Conservation (phyloP, 2,797 vertebrate species). For the Acanthurus tractus region DNA sequence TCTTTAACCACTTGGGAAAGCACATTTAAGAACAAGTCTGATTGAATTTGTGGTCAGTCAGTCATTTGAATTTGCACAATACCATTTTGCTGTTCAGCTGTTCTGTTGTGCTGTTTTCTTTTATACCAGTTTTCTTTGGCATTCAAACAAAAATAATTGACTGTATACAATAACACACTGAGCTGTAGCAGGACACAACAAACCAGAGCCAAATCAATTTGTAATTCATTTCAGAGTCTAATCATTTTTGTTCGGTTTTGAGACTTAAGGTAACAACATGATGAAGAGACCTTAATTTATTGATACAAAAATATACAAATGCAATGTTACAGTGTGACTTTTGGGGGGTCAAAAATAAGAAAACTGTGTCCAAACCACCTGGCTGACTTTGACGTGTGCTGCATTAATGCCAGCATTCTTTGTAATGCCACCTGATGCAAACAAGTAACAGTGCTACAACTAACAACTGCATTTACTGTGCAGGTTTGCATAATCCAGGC, state of each 20-base stretch:
- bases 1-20: neutral
- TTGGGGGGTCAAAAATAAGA: neutral
- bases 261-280: conserved; percentile 11
- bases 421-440: neutral
- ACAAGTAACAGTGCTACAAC: neutral
- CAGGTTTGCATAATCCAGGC: neutral
- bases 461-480: neutral
- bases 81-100: too few relatives aligned
- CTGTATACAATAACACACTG: neutral
- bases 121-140: neutral
- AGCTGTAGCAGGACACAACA: neutral
- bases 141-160: neutral
- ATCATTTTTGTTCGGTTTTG: neutral
- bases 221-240: neutral
- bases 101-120: neutral
- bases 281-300: too few relatives aligned
- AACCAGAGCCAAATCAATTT: conserved; percentile 4
- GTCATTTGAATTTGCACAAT: too few relatives aligned
- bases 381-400: neutral
- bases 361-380: neutral
- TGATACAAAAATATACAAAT: too few relatives aligned
- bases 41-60: too few relatives aligned
- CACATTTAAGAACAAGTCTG: neutral
- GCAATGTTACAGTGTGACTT: neutral
- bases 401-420: neutral